A percentile compares a stretch with the other conserved stretches of the same genome.
phyloP scores from a whole-genome alignment of 2,797 vertebrate species.

The Eulemur albifrons region DNA sequence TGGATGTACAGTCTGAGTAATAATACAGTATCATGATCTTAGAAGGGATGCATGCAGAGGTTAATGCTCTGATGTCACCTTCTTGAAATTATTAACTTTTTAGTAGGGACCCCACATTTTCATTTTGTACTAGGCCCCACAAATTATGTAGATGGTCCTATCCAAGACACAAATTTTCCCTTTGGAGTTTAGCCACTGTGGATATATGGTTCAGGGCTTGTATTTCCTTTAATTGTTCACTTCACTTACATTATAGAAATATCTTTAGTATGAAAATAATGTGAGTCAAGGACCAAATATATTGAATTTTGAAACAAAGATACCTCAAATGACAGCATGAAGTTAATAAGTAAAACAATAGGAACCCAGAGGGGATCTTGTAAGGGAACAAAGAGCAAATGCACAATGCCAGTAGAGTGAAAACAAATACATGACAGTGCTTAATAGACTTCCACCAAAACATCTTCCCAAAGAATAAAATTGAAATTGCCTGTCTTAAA shows the following conservation, averaged over 20 bases:
- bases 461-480: neutral
- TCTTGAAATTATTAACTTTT: neutral
- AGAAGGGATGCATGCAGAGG: neutral
- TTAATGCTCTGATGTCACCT: neutral
- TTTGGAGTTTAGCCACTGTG: neutral
- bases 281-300: neutral
- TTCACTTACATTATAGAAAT: neutral
- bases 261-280: neutral
- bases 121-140: neutral
- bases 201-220: neutral
- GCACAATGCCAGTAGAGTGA: neutral
- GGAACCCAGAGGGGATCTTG: conserved; percentile 42
- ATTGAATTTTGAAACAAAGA: neutral
- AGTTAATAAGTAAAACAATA: conserved; percentile 60
- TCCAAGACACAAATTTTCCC: neutral
- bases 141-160: neutral
- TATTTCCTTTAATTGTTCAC: neutral
- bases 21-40: neutral
- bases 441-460: conserved; percentile 59
- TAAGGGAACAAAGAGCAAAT: neutral
- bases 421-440: conserved; percentile 43
- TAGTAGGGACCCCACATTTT: neutral
- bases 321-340: neutral
- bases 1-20: neutral
- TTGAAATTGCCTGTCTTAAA: neutral